phyloP scores from a whole-genome alignment of 1,140 invertebrate genomes.

The Cyclargus thomasi region DNA sequence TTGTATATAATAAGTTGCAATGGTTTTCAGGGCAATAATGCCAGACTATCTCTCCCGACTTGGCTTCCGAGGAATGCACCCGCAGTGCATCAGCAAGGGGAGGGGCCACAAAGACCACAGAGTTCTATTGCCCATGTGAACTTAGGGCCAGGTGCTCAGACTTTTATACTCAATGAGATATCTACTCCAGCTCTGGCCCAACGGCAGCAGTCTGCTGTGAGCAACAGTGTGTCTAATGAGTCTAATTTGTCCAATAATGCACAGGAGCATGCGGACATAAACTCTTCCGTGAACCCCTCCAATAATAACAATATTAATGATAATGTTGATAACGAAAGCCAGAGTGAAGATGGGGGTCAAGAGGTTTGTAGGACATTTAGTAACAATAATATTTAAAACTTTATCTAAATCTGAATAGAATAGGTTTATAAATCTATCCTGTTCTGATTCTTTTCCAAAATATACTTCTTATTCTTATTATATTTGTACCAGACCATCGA shows the following conservation, averaged over 20 bases:
- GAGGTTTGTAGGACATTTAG: constrained; percentile 39
- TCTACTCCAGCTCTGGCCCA: constrained; percentile 32
- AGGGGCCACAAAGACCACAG: constrained; percentile 48
- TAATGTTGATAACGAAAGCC: constrained; percentile 63
- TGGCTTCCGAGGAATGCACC: constrained; percentile 60
- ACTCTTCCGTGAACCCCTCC: constrained; percentile 58
- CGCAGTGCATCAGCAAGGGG: constrained; percentile 47
- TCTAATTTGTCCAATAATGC: constrained; percentile 52
- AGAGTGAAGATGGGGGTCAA: constrained; percentile 64
- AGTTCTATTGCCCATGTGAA: constrained; percentile 67
- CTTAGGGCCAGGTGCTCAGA: constrained; percentile 48
- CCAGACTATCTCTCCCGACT: constrained; percentile 59
- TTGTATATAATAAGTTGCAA: background rate
- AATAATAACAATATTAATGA: constrained; percentile 70
- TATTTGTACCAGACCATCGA: too few relatives aligned
- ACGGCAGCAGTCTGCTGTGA: constrained; percentile 39
- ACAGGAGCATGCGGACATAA: constrained; percentile 48
- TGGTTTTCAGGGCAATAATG: constrained; percentile 53
- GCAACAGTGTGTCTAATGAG: constrained; percentile 51
- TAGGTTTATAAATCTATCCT: too few relatives aligned
- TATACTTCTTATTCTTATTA: too few relatives aligned
- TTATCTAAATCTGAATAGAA: too few relatives aligned
- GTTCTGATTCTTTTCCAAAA: too few relatives aligned
- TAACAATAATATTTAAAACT: background rate
- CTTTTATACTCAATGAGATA: constrained; percentile 53